Base-by-base conservation (phyloP, 2,113 vertebrate genomes). In the Riparia riparia region DNA sequence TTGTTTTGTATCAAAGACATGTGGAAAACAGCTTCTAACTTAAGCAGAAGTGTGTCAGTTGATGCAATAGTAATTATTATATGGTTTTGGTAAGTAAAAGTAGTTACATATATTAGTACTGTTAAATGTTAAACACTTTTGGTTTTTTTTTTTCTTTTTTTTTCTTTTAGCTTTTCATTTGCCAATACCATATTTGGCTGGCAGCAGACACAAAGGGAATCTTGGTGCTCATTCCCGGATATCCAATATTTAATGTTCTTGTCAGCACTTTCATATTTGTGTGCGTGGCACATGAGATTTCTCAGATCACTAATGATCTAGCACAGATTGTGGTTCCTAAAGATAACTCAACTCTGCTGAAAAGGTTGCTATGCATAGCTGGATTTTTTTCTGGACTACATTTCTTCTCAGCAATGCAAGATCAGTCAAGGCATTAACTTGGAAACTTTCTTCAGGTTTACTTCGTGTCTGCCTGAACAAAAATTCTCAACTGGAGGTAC, bases 101-200 rank as follows among this genome's bases (percentile, higher is more conserved):
- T 53, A 41, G 22, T 53, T 57, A 15, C 17, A 7, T 42, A 9
- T 22, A 0, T 10, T 47, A 71, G 25, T 42, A 15, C 29, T 61
- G 44, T 2, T 88, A 53, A 90, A 49, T n/a, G n/a, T n/a, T n/a
- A n/a, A n/a, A n/a, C n/a, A n/a, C n/a, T n/a, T n/a, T 37, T 37
- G 7, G 7, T 37, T 37, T 37, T 37, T 37, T 37, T 37, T 37
- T 12, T 4, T 24, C 53, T 7, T 56, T 28, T 37, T 25, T 44
- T 70, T 53, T 57, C 92, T 97, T 93, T 80, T 85, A 99, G 99
- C 99, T 99, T 28, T 99, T 99, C 95, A 99, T 99, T 78, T 99
- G 99, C 95, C 99, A 99, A 53, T 99, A 99, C 93, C 99, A 99
- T 94, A 99, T 99, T 85, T 99, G 99, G 99, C 98, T 99, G 95